Evolutionary conservation across 2,113 vertebrate genomes (phyloP).

Genomic region (Aptenodytes patagonicus): DNA sequence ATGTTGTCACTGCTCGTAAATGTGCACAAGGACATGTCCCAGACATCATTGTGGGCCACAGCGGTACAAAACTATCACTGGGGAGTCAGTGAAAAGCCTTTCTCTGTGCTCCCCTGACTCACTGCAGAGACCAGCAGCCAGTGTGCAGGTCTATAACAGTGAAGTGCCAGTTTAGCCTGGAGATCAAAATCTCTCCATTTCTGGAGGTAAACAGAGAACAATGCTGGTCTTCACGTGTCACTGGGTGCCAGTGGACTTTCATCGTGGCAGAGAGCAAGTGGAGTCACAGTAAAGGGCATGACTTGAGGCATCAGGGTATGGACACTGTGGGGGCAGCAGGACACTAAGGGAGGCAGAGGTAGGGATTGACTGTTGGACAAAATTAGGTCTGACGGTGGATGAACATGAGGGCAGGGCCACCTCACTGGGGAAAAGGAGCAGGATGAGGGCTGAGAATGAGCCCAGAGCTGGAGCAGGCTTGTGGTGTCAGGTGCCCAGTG

Average conservation of each 20-base stretch:
- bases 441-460: neutral
- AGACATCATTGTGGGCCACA: too few species aligned
- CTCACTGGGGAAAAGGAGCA: neutral
- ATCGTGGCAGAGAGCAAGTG: neutral
- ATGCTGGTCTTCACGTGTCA: rapidly evolving
- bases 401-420: neutral
- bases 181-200: neutral
- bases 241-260: neutral
- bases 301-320: neutral
- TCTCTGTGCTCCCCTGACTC: neutral
- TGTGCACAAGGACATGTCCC: rapidly evolving
- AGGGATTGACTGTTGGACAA: neutral
- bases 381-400: neutral
- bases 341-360: neutral
- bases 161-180: neutral
- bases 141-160: neutral
- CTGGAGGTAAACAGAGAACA: neutral
- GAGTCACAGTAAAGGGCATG: neutral
- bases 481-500: neutral
- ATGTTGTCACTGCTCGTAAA: neutral
- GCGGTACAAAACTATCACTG: neutral
- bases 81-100: neutral
- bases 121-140: neutral
- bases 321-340: neutral
- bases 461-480: neutral